Conservation (phyloP, 2,797 vertebrate species). For the Phrynocephalus vlangalii region DNA sequence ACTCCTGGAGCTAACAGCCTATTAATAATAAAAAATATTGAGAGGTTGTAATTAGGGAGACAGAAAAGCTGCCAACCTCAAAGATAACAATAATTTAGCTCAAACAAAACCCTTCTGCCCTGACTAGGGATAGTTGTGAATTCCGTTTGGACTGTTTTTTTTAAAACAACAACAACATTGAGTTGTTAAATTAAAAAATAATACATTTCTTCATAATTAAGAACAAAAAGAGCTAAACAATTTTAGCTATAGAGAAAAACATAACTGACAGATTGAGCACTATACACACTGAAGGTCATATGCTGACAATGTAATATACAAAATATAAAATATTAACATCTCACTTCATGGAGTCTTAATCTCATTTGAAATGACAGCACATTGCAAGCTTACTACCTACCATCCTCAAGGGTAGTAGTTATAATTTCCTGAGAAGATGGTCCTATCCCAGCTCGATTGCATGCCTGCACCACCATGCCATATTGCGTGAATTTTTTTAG, state of each 20-base stretch:
- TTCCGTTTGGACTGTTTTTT: background rate
- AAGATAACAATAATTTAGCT: background rate
- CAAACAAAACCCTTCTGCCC: background rate
- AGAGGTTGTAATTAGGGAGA: background rate
- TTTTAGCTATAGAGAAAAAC: background rate
- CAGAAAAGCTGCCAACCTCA: background rate
- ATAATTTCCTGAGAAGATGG: conserved; percentile 98
- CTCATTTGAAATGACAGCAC: background rate
- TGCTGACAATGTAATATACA: background rate
- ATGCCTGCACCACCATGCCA: conserved; percentile 97
- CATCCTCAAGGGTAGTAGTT: conserved; percentile 95
- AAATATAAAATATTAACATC: conserved; percentile 16
- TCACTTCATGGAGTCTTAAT: background rate
- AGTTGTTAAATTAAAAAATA: background rate
- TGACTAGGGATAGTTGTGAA: background rate
- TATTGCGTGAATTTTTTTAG: conserved; percentile 98
- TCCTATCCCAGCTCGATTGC: conserved; percentile 94
- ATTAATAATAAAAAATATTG: background rate
- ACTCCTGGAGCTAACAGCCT: background rate
- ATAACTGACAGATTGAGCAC: background rate
- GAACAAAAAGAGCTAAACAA: background rate
- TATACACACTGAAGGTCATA: background rate
- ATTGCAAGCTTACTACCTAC: conserved; percentile 75
- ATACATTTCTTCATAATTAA: background rate
- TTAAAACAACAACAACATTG: too few relatives aligned